These are phyloP conservation scores for Dinoponera quadriceps DNA, from an alignment of 1,140 invertebrate genomes.

Conservation along the genomic window DNA sequence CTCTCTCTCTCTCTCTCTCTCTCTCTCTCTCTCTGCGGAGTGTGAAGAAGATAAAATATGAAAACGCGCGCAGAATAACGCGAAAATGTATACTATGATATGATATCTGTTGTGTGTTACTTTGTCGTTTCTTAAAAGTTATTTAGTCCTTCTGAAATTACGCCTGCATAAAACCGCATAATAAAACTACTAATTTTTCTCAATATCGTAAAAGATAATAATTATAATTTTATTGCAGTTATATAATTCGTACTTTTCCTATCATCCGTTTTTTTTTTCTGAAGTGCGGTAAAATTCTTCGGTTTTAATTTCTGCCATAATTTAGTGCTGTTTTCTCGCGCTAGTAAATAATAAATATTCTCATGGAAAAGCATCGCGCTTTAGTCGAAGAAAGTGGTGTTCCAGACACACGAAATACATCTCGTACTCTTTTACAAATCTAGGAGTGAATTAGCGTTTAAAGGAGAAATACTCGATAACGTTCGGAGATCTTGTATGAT, in stretches of 20 bases:
- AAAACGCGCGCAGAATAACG: not conserved
- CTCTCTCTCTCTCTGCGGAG: no score
- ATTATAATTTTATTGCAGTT: constrained; percentile 26
- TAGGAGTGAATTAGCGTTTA: not conserved
- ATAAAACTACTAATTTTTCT: not conserved
- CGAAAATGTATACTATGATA: not conserved
- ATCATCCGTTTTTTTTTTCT: not conserved
- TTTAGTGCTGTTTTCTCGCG: not conserved
- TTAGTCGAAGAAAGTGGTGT: not conserved
- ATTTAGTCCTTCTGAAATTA: not conserved
- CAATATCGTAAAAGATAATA: constrained; percentile 12
- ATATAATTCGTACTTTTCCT: constrained; percentile 3
- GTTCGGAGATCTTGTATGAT: not conserved
- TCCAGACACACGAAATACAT: not conserved
- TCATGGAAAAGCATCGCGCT: not conserved
- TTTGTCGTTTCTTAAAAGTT: constrained; percentile 5
- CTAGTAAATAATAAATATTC: constrained; percentile 3
- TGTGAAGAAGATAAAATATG: constrained; percentile 12
- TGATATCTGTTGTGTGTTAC: constrained; percentile 3
- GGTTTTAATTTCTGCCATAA: not conserved
- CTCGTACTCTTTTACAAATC: not conserved
- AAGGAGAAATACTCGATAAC: not conserved
- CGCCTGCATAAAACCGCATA: not conserved
- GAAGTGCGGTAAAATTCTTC: constrained; percentile 1
- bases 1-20: no score